Evolutionary conservation across 37 sponge, comb jelly and placozoan species (phyloP), one percentile per base, ranked within the genome.

Genomic region (Bolinopsis microptera): DNA sequence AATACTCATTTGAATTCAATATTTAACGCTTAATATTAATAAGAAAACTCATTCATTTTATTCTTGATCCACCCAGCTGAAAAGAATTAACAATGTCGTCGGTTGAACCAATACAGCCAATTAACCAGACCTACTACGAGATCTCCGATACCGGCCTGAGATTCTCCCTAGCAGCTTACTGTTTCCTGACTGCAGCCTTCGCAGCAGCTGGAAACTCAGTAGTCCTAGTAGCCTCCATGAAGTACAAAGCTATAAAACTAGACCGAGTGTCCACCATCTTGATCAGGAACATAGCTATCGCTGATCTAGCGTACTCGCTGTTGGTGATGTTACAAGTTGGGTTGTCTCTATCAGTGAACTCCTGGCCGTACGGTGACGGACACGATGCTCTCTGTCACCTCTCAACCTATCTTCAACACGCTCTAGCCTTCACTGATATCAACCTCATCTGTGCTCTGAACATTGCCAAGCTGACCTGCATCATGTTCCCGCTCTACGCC

Each of bases 401-500:
- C 0, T 86, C 90, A 5, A 86, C 90, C 61, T 86, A 34, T 48
- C 41, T 86, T 13, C 90, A 86, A 40, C 61, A 86, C 30, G 40
- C 48, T 38, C 61, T 86, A 24, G 41, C 61, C 2, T 86, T 86
- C 27, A 86, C 90, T 38, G 90, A 86, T 23, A 86, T 86, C 25
- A 39, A 41, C 61, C 90, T 86, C 48, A 86, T 86, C 61, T 86
- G 90, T 40, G 90, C 90, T 23, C 90, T 86, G 90, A 86, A 86
- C 61, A 86, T 86, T 25, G 27, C 41, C 26, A 86, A 86, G 26
- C 61, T 86, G 27, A 41, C 90, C 61, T 39, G 41, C 48, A 39
- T 86, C 9, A 39, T 86, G 36, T 41, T 39, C 27, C 90, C 90
- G 0, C 61, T 86, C 3, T 23, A 39, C 30, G 90, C 90, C 48